Evolutionary conservation across 2,888 invertebrate genomes (phyloP).

Genomic region (Cataglyphis albicans): DNA sequence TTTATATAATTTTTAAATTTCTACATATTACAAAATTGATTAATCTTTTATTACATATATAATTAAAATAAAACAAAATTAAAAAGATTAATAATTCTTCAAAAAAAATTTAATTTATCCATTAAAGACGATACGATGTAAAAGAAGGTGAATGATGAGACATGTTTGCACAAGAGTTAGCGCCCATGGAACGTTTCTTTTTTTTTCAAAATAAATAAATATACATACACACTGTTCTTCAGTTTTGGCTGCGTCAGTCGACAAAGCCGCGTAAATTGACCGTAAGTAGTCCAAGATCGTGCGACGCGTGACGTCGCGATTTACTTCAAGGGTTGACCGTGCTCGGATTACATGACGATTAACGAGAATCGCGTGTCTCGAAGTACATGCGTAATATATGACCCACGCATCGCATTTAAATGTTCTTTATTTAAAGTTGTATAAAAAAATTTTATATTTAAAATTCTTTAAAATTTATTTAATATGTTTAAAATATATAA

Average conservation of each 20-base stretch:
- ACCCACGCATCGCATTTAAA: neutral
- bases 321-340: constrained; percentile 31
- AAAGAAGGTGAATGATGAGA: neutral
- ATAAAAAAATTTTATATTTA: neutral
- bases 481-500: neutral
- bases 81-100: too few relatives aligned
- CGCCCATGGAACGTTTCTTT: neutral
- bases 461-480: neutral
- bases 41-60: too few relatives aligned
- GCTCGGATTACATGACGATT: constrained; percentile 27
- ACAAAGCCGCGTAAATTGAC: constrained; percentile 60
- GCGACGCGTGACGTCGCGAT: neutral
- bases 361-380: constrained; percentile 27
- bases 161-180: neutral
- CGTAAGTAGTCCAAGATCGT: constrained; percentile 68
- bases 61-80: neutral
- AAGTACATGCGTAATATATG: constrained; percentile 19
- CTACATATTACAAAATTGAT: too few relatives aligned
- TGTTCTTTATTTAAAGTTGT: neutral
- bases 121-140: neutral
- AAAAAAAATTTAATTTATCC: neutral
- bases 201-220: neutral
- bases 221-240: constrained; percentile 51
- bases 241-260: constrained; percentile 62
- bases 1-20: neutral